Base-by-base conservation (phyloP, 1,140 invertebrate species). In the Zaprionus camerounensis region DNA sequence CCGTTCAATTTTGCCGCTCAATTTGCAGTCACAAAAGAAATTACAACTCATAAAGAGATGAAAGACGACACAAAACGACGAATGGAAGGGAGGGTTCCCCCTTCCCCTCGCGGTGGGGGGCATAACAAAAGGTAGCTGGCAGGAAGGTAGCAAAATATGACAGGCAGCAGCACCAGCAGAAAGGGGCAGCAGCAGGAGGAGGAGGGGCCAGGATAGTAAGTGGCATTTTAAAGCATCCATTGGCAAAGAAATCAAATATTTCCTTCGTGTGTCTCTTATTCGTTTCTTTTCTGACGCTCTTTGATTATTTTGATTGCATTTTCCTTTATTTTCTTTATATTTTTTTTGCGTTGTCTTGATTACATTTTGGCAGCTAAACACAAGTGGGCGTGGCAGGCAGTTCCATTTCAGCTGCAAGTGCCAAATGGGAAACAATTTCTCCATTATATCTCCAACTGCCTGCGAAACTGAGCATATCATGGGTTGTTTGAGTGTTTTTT, bases 11-110 rank as follows among this genome's bases (percentile, higher is more conserved):
- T 86, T 74, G 69, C 68, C 76, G 85, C 81, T 86, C 83, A 86
- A 86, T 86, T 86, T 86, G 77, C 83, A 82, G 76, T 78, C 76
- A 86, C 82, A 79, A 85, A 76, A 81, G 82, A 71, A 85, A 85
- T 81, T 86, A 82, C 79, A 64, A 67, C 82, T 86, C 80, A 82
- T 79, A 73, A 87, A 80, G 70, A 86, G 83, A 86, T 86, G 84
- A 86, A 86, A 86, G 83, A 49, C 56, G 31, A 22, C 28, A 65
- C 17, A 22, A 62, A 46, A 51, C 6, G 41, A 41, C 38, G 38
- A 5, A 41, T 0, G 38, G 2, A 7, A 6, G 13, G 38, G 38
- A n/a, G 20, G 24, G 24, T 24, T 24, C 4, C 24, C 24, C 24
- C 24, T 24, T 3, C 24, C 24, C 24, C 4, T 24, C 24, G 24